Evolutionary conservation across 1,140 invertebrate genomes (phyloP).

Genomic region (Zaprionus inermis): DNA sequence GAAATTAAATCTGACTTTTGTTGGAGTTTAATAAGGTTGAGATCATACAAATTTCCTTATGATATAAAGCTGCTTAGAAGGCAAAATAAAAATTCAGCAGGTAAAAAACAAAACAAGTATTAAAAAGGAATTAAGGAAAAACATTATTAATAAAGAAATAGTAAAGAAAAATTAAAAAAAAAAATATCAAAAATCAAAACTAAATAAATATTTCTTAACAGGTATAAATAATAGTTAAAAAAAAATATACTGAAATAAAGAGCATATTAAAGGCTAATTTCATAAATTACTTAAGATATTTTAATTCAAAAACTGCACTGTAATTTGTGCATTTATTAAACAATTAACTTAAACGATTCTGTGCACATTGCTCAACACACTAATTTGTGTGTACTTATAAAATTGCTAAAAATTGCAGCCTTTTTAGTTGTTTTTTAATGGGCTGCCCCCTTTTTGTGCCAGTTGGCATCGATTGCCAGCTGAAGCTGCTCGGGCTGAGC

Average conservation of each 20-base stretch:
- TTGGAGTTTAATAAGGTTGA: neutral
- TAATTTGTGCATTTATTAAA: neutral
- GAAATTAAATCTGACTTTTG: neutral
- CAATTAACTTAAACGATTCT: constrained; percentile 9
- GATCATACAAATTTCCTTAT: neutral
- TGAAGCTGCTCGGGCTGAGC: neutral
- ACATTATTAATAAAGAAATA: no score
- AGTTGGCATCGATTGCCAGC: constrained; percentile 27
- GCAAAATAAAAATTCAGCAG: no score
- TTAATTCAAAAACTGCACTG: neutral
- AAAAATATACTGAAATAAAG: no score
- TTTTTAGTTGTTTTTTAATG: neutral
- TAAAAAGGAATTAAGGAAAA: no score
- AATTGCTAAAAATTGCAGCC: constrained; percentile 18
- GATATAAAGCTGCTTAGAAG: no score
- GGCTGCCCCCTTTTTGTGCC: neutral
- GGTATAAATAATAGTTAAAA: no score
- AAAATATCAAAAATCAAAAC: no score
- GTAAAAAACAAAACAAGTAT: no score
- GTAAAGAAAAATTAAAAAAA: no score
- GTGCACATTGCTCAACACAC: constrained; percentile 12
- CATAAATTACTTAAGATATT: no score
- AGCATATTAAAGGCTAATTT: no score
- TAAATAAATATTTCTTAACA: no score
- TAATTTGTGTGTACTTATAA: constrained; percentile 27